phyloP scores from a whole-genome alignment of 2,797 vertebrate genomes.

The Halcyon badia region DNA sequence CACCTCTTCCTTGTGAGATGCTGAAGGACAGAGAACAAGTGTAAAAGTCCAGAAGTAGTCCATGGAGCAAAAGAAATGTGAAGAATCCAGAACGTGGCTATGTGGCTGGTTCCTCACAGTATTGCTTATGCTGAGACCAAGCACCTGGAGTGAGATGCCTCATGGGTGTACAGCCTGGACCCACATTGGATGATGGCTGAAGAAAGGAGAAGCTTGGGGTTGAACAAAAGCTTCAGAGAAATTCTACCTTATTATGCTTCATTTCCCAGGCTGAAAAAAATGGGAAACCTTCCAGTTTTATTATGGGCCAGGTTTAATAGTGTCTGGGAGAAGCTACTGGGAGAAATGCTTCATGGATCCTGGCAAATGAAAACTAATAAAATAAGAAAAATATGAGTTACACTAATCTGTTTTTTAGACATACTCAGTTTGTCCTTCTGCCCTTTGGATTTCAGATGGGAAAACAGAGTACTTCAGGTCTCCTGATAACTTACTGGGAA shows the following conservation, averaged over 20 bases:
- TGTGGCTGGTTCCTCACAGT: not conserved
- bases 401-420: not conserved
- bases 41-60: not conserved
- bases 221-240: not conserved
- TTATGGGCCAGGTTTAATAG: not conserved
- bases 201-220: not conserved
- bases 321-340: not conserved
- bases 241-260: not conserved
- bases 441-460: not conserved
- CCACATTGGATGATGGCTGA: not conserved
- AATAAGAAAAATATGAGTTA: not conserved
- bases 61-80: not conserved
- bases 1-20: not conserved
- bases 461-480: not conserved
- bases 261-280: not conserved
- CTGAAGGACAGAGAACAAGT: not conserved
- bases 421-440: not conserved
- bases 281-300: not conserved
- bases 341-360: not conserved
- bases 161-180: not conserved
- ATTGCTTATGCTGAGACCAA: not conserved
- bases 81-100: rapidly evolving
- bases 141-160: not conserved
- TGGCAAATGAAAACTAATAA: not conserved
- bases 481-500: not conserved